phyloP scores from a whole-genome alignment of 2,888 invertebrate species.

The Sepioteuthis lessoniana region DNA sequence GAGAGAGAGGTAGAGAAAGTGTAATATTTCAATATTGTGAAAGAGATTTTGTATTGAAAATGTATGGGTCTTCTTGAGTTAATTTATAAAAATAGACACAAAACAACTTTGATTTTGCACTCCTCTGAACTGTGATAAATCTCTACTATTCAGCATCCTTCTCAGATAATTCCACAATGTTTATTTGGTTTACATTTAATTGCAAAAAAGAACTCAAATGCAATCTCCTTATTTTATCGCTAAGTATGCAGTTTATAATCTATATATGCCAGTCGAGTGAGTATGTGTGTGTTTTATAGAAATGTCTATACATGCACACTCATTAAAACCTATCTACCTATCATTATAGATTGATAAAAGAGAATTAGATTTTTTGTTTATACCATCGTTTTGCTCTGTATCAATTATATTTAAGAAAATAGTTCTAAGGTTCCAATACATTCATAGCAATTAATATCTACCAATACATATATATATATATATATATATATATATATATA shows the following conservation, averaged over 20 bases:
- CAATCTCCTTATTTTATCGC: neutral
- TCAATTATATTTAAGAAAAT: neutral
- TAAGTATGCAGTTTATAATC: neutral
- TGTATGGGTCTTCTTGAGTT: neutral
- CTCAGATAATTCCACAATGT: neutral
- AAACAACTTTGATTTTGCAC: neutral
- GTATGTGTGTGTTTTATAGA: no score
- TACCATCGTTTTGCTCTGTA: no score
- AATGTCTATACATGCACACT: no score
- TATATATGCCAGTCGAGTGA: no score
- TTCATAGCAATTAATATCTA: neutral
- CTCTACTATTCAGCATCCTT: neutral
- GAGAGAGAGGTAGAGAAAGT: no score
- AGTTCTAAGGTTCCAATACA: neutral
- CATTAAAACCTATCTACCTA: no score
- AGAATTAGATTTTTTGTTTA: no score
- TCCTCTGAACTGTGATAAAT: neutral
- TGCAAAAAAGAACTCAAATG: neutral
- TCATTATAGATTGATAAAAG: no score
- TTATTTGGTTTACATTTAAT: neutral
- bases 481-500: no score
- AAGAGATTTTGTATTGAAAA: neutral
- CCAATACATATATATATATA: neutral
- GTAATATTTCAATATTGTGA: neutral
- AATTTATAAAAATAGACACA: neutral